Evolutionary conservation across 2,888 invertebrate species (phyloP).

Genomic region (Parnassius glacialis): DNA sequence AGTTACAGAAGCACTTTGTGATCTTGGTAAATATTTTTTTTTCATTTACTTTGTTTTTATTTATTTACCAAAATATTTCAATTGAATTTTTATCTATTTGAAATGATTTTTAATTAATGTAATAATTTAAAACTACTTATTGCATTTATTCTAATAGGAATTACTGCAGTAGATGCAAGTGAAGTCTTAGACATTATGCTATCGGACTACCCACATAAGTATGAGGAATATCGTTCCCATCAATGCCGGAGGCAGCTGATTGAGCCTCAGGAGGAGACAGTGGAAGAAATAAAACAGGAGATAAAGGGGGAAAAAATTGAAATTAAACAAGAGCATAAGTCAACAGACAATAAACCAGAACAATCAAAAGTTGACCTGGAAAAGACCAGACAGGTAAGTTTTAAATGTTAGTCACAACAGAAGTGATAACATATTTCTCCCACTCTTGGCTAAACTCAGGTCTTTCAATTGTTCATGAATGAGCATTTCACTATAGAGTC

Average conservation of each 20-base stretch:
- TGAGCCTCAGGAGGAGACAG: conserved; percentile 33
- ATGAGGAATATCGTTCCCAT: conserved; percentile 92
- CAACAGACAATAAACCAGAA: conserved; percentile 53
- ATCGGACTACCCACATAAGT: conserved; percentile 96
- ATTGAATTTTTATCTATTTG: neutral
- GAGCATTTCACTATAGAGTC: too few species aligned
- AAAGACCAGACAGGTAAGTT: conserved; percentile 63
- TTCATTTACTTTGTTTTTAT: conserved; percentile 1
- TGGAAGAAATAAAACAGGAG: conserved; percentile 35
- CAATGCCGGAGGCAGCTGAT: conserved; percentile 78
- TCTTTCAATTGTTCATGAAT: too few species aligned
- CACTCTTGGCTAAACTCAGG: too few species aligned
- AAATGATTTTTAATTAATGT: neutral
- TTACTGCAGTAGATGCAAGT: conserved; percentile 94
- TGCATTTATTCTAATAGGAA: conserved; percentile 66
- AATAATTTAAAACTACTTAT: neutral
- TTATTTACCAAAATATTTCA: neutral
- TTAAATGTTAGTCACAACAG: neutral
- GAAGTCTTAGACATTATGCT: conserved; percentile 98
- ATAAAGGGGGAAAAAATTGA: conserved; percentile 38
- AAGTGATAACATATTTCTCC: too few species aligned
- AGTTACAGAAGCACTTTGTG: conserved; percentile 95
- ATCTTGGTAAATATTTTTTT: conserved; percentile 85
- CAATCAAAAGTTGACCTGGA: conserved; percentile 59
- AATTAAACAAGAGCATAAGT: conserved; percentile 47